Conservation (phyloP, 2,113 vertebrate genomes). For the Pithys albifrons region DNA sequence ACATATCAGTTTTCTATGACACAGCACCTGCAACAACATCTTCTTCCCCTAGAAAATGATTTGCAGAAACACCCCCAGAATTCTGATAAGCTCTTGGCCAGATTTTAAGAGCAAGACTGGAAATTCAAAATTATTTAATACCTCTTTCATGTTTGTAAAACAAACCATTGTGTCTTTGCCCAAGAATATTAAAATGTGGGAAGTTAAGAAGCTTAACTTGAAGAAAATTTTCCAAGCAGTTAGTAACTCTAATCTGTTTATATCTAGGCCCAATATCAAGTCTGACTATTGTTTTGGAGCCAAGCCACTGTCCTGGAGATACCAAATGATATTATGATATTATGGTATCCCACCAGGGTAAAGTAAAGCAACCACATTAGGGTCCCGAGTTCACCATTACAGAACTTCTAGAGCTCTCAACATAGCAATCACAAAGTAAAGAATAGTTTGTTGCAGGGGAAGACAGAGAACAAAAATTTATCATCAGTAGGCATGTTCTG, state of each 20-base stretch:
- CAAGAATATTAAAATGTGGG: constrained; percentile 59
- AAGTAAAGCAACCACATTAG: neutral
- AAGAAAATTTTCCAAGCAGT: constrained; percentile 62
- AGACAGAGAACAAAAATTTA: neutral
- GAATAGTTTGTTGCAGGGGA: neutral
- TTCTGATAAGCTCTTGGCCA: constrained; percentile 32
- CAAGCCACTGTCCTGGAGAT: constrained; percentile 41
- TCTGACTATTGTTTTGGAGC: constrained; percentile 39
- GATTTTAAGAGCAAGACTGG: constrained; percentile 33
- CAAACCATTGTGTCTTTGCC: constrained; percentile 55
- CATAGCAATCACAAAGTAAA: neutral
- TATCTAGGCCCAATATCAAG: constrained; percentile 46
- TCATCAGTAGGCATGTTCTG: neutral
- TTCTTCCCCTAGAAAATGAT: constrained; percentile 20
- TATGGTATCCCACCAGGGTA: neutral
- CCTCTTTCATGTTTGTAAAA: constrained; percentile 52
- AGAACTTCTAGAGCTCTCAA: neutral
- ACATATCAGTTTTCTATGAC: neutral
- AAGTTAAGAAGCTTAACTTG: constrained; percentile 50
- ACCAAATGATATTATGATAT: neutral
- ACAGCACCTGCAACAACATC: neutral
- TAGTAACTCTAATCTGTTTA: constrained; percentile 65
- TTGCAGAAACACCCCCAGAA: constrained; percentile 22
- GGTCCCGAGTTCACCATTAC: neutral
- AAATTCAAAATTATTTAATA: constrained; percentile 53